Conservation (phyloP, 2,888 invertebrate species). For the Phengaris arion region DNA sequence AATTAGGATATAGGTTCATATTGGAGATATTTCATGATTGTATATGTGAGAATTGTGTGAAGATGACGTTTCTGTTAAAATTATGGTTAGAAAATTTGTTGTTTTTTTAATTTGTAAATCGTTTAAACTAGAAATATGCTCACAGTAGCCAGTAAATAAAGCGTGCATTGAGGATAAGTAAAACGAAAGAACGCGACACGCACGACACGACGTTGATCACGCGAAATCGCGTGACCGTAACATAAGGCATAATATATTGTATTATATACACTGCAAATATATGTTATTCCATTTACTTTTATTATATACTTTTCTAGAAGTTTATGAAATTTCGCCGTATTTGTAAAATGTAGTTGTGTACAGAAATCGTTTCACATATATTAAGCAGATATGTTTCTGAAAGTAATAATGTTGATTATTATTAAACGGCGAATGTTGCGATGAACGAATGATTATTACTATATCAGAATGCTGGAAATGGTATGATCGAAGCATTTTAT, state of each 20-base stretch:
- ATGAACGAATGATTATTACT: neutral
- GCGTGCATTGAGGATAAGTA: neutral
- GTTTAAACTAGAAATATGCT: neutral
- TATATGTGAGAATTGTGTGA: neutral
- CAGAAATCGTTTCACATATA: too few species aligned
- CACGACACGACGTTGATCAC: neutral
- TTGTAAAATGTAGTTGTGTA: neutral
- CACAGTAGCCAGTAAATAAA: neutral
- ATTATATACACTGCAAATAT: conserved; percentile 8
- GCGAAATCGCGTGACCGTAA: neutral
- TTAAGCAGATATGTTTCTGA: neutral
- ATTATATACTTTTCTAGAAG: conserved; percentile 12
- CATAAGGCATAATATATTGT: neutral
- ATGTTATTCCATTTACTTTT: conserved; percentile 5
- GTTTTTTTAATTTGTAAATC: neutral
- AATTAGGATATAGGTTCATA: neutral
- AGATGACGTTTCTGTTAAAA: neutral
- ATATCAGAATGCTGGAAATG: neutral
- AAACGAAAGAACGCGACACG: neutral
- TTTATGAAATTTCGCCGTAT: conserved; percentile 11
- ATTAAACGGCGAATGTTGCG: neutral
- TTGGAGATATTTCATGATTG: neutral
- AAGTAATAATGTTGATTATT: conserved; percentile 18
- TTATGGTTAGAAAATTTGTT: neutral
- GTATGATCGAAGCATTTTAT: neutral